phyloP scores from a whole-genome alignment of 2,888 invertebrate species.

The Sesamia inferens region DNA sequence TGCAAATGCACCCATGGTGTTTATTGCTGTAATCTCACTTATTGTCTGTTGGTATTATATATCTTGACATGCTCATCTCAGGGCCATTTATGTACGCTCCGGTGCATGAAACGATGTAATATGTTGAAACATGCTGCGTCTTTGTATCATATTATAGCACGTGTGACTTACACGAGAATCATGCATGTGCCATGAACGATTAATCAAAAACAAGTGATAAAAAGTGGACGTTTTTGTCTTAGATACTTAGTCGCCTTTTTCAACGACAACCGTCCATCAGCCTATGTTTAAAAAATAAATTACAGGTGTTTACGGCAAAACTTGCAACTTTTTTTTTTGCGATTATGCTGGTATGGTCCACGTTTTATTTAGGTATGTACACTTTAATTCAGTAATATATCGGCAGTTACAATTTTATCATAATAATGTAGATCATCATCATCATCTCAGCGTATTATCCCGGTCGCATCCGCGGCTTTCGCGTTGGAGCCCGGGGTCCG shows the following conservation, averaged over 20 bases:
- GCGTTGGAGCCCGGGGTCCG: too few relatives aligned
- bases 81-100: conserved; percentile 25
- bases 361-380: background rate
- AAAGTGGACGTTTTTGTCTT: conserved; percentile 22
- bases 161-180: conserved; percentile 32
- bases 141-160: conserved; percentile 33
- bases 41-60: background rate
- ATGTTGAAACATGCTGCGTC: conserved; percentile 15
- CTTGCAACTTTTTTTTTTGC: background rate
- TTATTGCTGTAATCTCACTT: background rate
- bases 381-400: too few relatives aligned
- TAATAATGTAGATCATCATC: too few relatives aligned
- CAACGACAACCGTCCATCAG: conserved; percentile 4
- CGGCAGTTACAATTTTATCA: too few relatives aligned
- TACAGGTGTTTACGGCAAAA: conserved; percentile 4
- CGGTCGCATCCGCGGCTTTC: too few relatives aligned
- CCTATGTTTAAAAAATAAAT: conserved; percentile 8
- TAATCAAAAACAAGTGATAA: conserved; percentile 13
- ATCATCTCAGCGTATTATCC: too few relatives aligned
- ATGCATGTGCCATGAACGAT: conserved; percentile 18
- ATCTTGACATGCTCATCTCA: conserved; percentile 25
- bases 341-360: background rate
- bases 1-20: background rate
- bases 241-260: conserved; percentile 15
- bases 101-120: conserved; percentile 26